phyloP scores from a whole-genome alignment of 2,113 vertebrate species.

The Macrotus californicus region DNA sequence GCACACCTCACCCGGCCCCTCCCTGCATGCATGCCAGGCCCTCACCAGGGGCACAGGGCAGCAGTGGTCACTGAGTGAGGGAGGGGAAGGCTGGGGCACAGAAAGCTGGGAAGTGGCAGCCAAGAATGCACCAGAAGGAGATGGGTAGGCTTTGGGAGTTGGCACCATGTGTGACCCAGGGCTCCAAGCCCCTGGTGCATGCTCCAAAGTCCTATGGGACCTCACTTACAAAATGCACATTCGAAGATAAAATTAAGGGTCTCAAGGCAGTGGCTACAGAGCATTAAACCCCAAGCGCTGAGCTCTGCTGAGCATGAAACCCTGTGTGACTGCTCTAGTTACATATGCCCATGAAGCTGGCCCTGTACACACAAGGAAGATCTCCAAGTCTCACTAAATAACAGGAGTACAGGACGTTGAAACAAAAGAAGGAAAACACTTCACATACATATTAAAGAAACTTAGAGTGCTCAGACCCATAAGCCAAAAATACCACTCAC shows the following conservation, averaged over 20 bases:
- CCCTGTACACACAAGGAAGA: background rate
- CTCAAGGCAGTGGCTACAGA: background rate
- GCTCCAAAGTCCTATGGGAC: background rate
- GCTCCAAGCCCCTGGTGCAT: background rate
- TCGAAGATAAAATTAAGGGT: background rate
- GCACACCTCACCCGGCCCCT: background rate
- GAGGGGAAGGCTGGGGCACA: background rate
- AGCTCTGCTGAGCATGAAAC: background rate
- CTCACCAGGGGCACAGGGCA: background rate
- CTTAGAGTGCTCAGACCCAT: background rate
- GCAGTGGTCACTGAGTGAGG: background rate
- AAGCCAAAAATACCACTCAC: background rate
- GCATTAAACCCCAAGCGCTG: background rate
- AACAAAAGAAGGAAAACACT: background rate
- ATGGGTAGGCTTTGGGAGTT: background rate
- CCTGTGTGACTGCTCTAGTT: too few relatives aligned
- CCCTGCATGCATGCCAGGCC: background rate
- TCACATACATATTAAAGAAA: background rate
- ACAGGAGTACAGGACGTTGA: background rate
- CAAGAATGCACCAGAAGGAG: background rate
- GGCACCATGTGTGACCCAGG: background rate
- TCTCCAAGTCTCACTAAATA: background rate
- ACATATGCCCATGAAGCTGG: background rate
- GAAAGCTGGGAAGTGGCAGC: background rate
- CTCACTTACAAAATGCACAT: background rate